Base-by-base conservation (phyloP, 2,797 vertebrate species). In the Bovichtus variegatus region DNA sequence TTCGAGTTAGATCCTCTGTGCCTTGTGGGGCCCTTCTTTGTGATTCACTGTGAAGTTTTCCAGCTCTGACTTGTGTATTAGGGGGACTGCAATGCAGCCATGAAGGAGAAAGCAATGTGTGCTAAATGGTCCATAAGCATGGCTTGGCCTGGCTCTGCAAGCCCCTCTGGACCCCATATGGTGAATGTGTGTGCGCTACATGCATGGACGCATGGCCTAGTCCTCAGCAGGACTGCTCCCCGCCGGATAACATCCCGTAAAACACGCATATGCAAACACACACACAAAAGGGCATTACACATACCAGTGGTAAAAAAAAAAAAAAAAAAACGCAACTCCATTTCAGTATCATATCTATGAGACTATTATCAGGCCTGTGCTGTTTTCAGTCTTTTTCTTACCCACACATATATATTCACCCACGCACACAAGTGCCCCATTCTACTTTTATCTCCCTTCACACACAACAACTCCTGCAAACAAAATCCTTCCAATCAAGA, bases 101-200 rank as follows among this genome's bases (percentile, higher is more conserved):
- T 87, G 87, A 90, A 91, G 78, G 84, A 88, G 84, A 91, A 85
- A 88, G 86, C 76, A 91, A 91, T 88, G 87, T 90, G 87, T 72
- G 85, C 81, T 92, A 93, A 93, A 94, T 91, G 91, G 89, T 90
- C 89, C 93, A 83, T 91, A 78, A 71, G 84, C 81, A 81, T 76
- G 79, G 77, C 75, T 84, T 81, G 82, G 86, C 82, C 74, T 68
- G 80, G 61, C 83, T 74, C 76, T 72, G 73, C 38, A 53, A 88
- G 73, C 82, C 88, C 81, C 86, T 86, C 85, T 86, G 87, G 89
- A 85, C 73, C 80, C 81, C 87, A 89, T 87, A 90, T 87, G 90
- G 82, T 78, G 81, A 85, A 89, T 85, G 80, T 82, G 76, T 90
- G 80, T 78, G 74, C 4, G 31, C 85, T 89, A 74, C 76, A 90